Base-by-base conservation (phyloP, 2,113 vertebrate genomes). In the Capricornis sumatraensis region DNA sequence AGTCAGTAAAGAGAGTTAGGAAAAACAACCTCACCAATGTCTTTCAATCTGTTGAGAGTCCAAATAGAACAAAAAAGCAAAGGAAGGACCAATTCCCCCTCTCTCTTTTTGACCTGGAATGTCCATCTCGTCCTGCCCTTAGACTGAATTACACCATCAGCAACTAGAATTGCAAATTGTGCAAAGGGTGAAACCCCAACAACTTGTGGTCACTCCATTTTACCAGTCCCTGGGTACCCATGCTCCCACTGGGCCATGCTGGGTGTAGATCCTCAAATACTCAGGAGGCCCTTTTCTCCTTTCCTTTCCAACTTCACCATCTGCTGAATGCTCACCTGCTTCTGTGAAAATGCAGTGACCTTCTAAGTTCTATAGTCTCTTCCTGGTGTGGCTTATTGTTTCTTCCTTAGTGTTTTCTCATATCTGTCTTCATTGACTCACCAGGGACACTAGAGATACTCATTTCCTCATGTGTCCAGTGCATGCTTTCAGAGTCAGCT, bases 171-270 rank as follows among this genome's bases (percentile, higher is more conserved):
- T 14, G 5, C 21, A 79, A 55, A 43, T 33, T 55, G 7, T 71
- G 40, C 21, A 21, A 55, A 33, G 50, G 27, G 47, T 2, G 1
- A 83, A 74, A 9, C 3, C 17, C 53, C 1, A 2, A 6, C 27
- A 58, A 21, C 17, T 9, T 23, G 30, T 90, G 25, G 33, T 30
- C 9, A 45, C 10, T 55, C 21, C 40, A 30, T 4, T 40, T 23
- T 23, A 27, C 16, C 21, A 28, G 7, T 0, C 9, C 5, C 25
- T 50, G 45, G 3, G 4, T 43, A n/a, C 30, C 40, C 47, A 36
- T 0, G 4, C 10, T 40, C 67, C 47, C 64, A 9, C 27, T 19
- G 1, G 74, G 17, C 57, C 9, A 19, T 6, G 1, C 45, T 10
- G 2, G 21, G 5, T 83, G 11, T 50, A 53, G 11, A 45, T 10